Conservation (phyloP, 2,888 invertebrate genomes). For the Pseudococcus viburni region DNA sequence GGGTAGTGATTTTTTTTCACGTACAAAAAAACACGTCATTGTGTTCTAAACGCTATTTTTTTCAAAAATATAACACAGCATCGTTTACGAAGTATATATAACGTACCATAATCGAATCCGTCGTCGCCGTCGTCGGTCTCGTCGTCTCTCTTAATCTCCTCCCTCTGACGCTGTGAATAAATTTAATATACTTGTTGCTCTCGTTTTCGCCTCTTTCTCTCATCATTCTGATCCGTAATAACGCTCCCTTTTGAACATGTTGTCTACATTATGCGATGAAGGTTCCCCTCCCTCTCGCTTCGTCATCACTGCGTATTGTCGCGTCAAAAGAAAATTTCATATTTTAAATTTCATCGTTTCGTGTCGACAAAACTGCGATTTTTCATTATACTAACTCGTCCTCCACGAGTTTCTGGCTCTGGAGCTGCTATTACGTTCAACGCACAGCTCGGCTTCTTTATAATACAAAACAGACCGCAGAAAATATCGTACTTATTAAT, state of each 20-base stretch:
- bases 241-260: slow-evolving; percentile 3
- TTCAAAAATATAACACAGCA: not conserved
- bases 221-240: slow-evolving; percentile 18
- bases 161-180: not conserved
- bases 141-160: slow-evolving; percentile 14
- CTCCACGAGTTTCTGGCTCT: not conserved
- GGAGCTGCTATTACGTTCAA: not conserved
- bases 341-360: slow-evolving; percentile 7
- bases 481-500: slow-evolving; percentile 7
- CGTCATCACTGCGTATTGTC: not conserved
- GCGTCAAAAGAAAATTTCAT: slow-evolving; percentile 14
- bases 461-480: not conserved
- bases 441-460: not conserved
- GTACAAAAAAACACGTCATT: not conserved
- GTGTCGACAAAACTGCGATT: slow-evolving; percentile 1
- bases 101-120: not conserved
- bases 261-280: not conserved
- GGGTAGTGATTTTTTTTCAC: not conserved
- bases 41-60: not conserved
- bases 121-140: not conserved
- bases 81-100: not conserved
- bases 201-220: slow-evolving; percentile 11
- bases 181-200: slow-evolving; percentile 40
- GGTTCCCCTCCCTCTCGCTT: not conserved
- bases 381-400: not conserved